Evolutionary conservation across 1,140 invertebrate genomes (phyloP).

Genomic region (Atta colombica): DNA sequence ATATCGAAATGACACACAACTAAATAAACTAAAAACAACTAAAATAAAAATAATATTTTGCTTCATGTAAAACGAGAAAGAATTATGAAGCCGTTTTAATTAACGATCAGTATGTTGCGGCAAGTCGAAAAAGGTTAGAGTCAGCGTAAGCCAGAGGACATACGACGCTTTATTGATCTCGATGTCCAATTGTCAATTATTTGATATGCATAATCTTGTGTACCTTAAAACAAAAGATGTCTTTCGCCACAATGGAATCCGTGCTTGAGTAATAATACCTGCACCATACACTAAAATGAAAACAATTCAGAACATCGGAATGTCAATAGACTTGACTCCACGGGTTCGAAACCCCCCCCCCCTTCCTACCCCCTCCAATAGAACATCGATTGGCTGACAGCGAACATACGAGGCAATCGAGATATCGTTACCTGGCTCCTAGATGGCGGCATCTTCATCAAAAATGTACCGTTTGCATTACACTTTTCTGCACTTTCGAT

Average conservation of each 20-base stretch:
- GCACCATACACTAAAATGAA: slow-evolving; percentile 2
- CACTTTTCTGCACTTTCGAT: too few relatives aligned
- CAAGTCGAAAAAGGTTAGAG: slow-evolving; percentile 15
- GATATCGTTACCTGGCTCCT: not conserved
- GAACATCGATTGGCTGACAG: not conserved
- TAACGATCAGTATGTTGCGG: not conserved
- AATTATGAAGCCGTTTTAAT: not conserved
- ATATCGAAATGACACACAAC: not conserved
- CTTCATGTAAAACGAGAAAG: not conserved
- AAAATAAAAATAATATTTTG: not conserved
- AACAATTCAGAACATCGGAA: slow-evolving; percentile 27
- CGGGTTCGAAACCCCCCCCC: slow-evolving; percentile 29
- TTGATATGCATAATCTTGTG: not conserved
- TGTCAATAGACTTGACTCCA: not conserved
- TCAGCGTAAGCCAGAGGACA: not conserved
- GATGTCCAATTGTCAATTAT: slow-evolving; percentile 16
- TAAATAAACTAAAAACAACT: too few relatives aligned
- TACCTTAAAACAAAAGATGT: slow-evolving; percentile 49
- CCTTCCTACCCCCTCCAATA: too few relatives aligned
- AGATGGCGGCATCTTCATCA: not conserved
- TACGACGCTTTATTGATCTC: slow-evolving; percentile 9
- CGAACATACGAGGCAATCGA: not conserved
- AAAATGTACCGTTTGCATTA: not conserved
- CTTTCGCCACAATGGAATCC: not conserved
- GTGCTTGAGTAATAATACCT: not conserved